A percentile compares a stretch with the other conserved stretches of the same genome.
Conservation (phyloP, 2,113 vertebrate species). For the Anguilla rostrata region DNA sequence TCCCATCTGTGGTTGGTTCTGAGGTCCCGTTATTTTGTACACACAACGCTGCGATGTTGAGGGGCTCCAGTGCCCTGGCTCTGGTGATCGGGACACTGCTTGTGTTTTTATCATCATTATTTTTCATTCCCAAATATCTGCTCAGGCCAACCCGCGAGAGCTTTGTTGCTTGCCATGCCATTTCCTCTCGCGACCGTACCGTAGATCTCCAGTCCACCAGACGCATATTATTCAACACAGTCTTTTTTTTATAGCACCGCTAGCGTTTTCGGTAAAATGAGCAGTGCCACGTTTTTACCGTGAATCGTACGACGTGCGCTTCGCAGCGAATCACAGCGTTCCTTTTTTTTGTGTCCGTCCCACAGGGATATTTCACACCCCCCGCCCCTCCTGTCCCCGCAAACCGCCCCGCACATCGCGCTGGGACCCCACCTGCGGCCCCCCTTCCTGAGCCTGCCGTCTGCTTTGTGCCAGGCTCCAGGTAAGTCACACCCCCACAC, state of each 20-base stretch:
- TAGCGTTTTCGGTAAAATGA: background rate
- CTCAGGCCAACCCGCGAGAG: background rate
- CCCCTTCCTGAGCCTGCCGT: slow-evolving; percentile 91
- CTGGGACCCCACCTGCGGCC: slow-evolving; percentile 90
- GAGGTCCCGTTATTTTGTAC: too few relatives aligned
- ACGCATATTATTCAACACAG: background rate
- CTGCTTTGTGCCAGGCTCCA: slow-evolving; percentile 90
- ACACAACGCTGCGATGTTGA: too few relatives aligned
- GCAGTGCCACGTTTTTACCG: background rate
- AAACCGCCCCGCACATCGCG: slow-evolving; percentile 88
- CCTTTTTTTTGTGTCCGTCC: slow-evolving; percentile 42
- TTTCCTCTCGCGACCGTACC: background rate
- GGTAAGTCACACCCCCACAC: slow-evolving; percentile 70
- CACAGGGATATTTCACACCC: slow-evolving; percentile 89
- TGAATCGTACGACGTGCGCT: background rate
- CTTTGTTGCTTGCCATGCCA: background rate
- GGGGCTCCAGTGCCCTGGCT: background rate
- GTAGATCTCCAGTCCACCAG: background rate
- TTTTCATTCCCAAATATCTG: background rate
- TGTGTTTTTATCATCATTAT: background rate
- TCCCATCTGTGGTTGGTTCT: background rate
- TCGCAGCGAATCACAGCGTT: background rate
- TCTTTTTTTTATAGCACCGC: background rate
- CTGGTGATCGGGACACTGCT: background rate
- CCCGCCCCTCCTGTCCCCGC: slow-evolving; percentile 86